Conservation (phyloP, 2,888 invertebrate species). For the Limnephilus rhombicus region DNA sequence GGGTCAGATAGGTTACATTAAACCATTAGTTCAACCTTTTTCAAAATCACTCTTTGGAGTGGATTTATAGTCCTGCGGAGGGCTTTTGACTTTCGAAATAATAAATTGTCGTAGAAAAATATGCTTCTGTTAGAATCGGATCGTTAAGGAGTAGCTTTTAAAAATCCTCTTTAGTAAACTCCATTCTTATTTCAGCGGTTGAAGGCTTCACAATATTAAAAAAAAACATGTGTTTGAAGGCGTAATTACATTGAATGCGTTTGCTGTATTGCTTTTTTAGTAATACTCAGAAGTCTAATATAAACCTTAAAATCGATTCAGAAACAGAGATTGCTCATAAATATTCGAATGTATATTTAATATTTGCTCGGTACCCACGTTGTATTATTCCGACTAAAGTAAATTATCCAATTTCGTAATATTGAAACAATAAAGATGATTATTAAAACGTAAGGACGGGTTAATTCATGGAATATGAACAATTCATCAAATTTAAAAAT, state of each 20-base stretch:
- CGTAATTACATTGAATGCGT: neutral
- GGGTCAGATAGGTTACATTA: neutral
- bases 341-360: neutral
- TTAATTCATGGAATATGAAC: too few relatives aligned
- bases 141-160: neutral
- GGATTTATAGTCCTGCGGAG: neutral
- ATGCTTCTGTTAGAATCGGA: neutral
- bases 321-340: neutral
- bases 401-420: neutral
- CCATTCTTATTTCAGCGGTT: neutral
- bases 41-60: neutral
- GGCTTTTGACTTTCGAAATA: neutral
- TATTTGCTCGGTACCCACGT: neutral
- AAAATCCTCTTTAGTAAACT: neutral
- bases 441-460: neutral
- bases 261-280: neutral
- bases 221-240: neutral
- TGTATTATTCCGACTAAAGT: neutral
- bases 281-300: neutral
- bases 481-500: too few relatives aligned
- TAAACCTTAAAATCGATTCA: neutral
- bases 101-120: slow-evolving; percentile 1
- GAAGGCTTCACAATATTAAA: neutral
- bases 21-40: neutral
- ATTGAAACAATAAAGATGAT: neutral